Base-by-base conservation (phyloP, 2,888 invertebrate species). In the Phyllotreta cruciferae region DNA sequence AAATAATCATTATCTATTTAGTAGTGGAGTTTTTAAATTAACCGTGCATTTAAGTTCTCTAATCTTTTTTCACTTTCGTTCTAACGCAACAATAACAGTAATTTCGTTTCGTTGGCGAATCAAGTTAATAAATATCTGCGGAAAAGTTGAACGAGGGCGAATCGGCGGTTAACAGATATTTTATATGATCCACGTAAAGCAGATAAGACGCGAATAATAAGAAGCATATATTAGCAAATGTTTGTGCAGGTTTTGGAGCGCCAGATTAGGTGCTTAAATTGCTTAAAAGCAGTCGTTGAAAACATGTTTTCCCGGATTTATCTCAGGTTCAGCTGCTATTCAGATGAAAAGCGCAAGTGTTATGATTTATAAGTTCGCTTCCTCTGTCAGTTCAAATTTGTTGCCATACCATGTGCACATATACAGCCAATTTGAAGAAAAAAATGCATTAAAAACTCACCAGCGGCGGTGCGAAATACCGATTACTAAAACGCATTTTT, bases 341-440 rank as follows among this genome's bases (percentile, higher is more conserved):
- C 66, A 73, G 72, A 75, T 75, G 73, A 75, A 75, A 72, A 71
- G 70, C 72, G 70, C 67, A 68, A 72, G 68, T 74, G 72, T 74
- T 77, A 71, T 76, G 74, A 75, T 74, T 75, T 74, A 75, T 76
- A 75, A 72, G 71, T 73, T 68, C 69, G 52, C 73, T 71, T 63
- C 60, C 42, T 53, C 38, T 41, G 39, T 9, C 60, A 64, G 60
- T 54, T 67, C 47, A 62, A 65, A 56, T 63, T 57, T 49, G 50
- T 60, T 61, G 39, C 55, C 54, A 50, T 50, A 24, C 58, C 55
- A 58, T 64, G 24, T 3, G 24, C 4, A 24, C 24, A 24, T 24
- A 4, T 24, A 24, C 24, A 24, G 24, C 24, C 24, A 24, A 24
- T 24, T 24, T 24, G 24, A 24, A 50, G n/a, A n/a, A 14, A 35